Evolutionary conservation across 2,888 invertebrate species (phyloP), one percentile per base, ranked within the genome.

Genomic region (Ectemnius lituratus): DNA sequence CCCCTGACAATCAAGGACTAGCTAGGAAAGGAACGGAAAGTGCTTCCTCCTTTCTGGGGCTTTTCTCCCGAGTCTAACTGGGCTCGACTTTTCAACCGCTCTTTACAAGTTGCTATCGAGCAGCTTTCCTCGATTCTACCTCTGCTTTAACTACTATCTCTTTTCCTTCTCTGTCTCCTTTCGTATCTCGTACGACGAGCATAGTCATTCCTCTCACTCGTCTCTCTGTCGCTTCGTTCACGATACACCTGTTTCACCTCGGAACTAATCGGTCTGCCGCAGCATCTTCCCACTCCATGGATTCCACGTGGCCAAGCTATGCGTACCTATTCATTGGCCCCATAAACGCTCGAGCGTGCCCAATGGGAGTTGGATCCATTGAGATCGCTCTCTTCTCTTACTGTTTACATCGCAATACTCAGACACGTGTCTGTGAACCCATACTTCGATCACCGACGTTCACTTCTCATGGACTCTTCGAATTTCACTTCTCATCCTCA

Each of bases 1-100:
- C 71, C 73, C 71, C 56, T 73, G 62, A 70, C 78, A 73, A 74
- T 81, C 77, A 78, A 79, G 74, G 71, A 69, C 66, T 76, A 75
- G 75, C 5, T 37, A 6, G 37, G 11, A 11, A 8, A 37, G 37
- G 37, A 37, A 8, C 5, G 37, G 37, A 37, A 8, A 66, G 46
- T 65, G 71, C 69, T 65, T 68, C 63, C 62, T 70, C 67, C 27
- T 52, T 58, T 61, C 20, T 46, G 46, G 23, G 23, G 57, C 47
- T 49, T 67, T 18, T 27, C 45, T 27, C 45, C 14, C 37, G 37
- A 11, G 6, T 45, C 14, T n/a, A 27, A 14, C 49, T 49, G 27
- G 14, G n/a, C 16, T 23, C 23, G 37, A 37, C 56, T 23, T 23
- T 27, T 16, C 23, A 13, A 52, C 52, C 16, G 52, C 52, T 52